A percentile compares a stretch with the other conserved stretches of the same genome.
phyloP scores from a whole-genome alignment of 2,888 invertebrate species.

The Dastarcus helophoroides region DNA sequence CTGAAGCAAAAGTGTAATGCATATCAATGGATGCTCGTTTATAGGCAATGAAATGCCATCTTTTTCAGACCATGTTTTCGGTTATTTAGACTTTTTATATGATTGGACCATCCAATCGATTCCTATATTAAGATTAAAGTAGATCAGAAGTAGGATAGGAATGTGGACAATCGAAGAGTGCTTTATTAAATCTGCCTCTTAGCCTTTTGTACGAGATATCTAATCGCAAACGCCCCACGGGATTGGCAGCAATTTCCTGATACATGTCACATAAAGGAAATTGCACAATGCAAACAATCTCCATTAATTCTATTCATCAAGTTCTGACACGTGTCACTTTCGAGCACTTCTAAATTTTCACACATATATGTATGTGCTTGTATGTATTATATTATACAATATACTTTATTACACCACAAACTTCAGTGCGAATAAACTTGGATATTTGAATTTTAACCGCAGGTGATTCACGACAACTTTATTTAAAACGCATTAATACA shows the following conservation, averaged over 20 bases:
- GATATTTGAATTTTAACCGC: too few relatives aligned
- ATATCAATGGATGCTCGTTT: slow-evolving; percentile 11
- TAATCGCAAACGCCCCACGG: slow-evolving; percentile 33
- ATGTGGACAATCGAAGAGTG: slow-evolving; percentile 25
- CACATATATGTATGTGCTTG: too few relatives aligned
- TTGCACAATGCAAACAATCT: slow-evolving; percentile 37
- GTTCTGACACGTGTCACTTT: slow-evolving; percentile 8
- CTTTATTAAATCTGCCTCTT: slow-evolving; percentile 38
- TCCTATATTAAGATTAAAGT: too few relatives aligned
- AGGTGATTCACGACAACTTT: too few relatives aligned
- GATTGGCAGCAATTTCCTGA: slow-evolving; percentile 41
- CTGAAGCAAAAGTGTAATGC: slow-evolving; percentile 10
- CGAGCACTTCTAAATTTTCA: too few relatives aligned
- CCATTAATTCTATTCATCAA: slow-evolving; percentile 33
- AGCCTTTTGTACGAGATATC: slow-evolving; percentile 36
- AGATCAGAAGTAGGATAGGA: slow-evolving; percentile 35
- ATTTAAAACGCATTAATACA: too few relatives aligned
- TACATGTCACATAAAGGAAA: slow-evolving; percentile 37
- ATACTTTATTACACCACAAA: too few relatives aligned
- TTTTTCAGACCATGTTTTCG: too few relatives aligned
- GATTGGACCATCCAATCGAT: too few relatives aligned
- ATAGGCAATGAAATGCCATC: slow-evolving; percentile 1
- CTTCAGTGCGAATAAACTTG: too few relatives aligned
- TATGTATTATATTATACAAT: too few relatives aligned
- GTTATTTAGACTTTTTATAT: not conserved